phyloP scores from a whole-genome alignment of 2,888 invertebrate species.

The Drosophila anomalata region DNA sequence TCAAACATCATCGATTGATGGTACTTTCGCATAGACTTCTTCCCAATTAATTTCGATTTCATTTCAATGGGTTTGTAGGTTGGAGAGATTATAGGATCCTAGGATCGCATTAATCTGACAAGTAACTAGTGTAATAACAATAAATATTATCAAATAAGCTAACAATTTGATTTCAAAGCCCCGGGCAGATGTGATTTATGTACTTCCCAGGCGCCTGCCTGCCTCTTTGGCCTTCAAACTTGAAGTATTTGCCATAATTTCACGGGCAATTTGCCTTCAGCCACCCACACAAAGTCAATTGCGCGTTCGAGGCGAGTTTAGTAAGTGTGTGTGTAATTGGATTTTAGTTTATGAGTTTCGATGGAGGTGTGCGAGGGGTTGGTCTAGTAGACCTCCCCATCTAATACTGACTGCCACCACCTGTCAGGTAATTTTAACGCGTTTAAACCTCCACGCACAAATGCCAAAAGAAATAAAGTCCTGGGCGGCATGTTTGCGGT shows the following conservation, averaged over 20 bases:
- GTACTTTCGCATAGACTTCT: background rate
- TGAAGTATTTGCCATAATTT: constrained; percentile 72
- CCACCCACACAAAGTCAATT: constrained; percentile 72
- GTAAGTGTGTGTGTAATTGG: constrained; percentile 51
- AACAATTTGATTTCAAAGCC: constrained; percentile 21
- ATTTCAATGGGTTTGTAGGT: background rate
- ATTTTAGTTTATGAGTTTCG: constrained; percentile 39
- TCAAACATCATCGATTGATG: constrained; percentile 1
- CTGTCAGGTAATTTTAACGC: constrained; percentile 25
- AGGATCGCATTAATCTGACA: background rate
- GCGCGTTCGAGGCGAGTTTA: constrained; percentile 48
- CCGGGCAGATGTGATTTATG: constrained; percentile 58
- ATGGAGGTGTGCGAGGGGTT: too few relatives aligned
- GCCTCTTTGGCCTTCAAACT: constrained; percentile 22
- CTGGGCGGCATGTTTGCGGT: constrained; percentile 55
- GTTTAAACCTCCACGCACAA: constrained; percentile 13
- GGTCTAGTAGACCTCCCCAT: too few relatives aligned
- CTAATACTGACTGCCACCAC: background rate
- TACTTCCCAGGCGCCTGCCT: constrained; percentile 5
- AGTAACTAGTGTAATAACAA: constrained; percentile 47
- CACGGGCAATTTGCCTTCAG: constrained; percentile 70
- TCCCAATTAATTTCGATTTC: background rate
- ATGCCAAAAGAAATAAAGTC: constrained; percentile 30
- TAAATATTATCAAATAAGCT: constrained; percentile 44
- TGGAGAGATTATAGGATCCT: background rate